phyloP scores from a whole-genome alignment of 2,888 invertebrate species.

The Graphium colonna region DNA sequence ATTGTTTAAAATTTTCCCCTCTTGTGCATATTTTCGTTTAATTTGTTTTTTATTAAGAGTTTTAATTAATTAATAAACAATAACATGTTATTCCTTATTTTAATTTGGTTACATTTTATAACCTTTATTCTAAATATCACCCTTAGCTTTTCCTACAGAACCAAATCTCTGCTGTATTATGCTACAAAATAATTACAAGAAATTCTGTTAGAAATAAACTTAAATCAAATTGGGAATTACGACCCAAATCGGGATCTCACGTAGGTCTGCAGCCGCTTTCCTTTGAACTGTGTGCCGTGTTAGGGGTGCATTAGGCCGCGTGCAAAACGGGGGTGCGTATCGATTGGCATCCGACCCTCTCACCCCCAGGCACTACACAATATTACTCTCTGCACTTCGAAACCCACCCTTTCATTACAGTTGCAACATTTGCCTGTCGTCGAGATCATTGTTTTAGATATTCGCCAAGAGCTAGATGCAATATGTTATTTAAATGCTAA shows the following conservation, averaged over 20 bases:
- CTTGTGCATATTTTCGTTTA: no score
- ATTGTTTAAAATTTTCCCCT: no score
- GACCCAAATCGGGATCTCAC: constrained; percentile 28
- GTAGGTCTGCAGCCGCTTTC: constrained; percentile 29
- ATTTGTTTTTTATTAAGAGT: no score
- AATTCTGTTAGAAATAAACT: not conserved
- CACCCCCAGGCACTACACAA: constrained; percentile 50
- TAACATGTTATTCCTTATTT: no score
- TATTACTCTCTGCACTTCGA: constrained; percentile 53
- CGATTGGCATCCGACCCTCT: constrained; percentile 58
- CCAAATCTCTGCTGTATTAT: no score
- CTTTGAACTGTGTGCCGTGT: constrained; percentile 34
- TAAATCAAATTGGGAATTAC: constrained; percentile 10
- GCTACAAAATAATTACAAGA: no score
- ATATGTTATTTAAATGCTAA: constrained; percentile 25
- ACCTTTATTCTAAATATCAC: no score
- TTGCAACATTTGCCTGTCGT: constrained; percentile 51
- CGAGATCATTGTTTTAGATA: constrained; percentile 52
- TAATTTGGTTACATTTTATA: no score
- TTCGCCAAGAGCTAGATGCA: constrained; percentile 7
- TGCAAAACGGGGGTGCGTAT: constrained; percentile 66
- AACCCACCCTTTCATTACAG: constrained; percentile 61
- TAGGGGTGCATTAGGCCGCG: constrained; percentile 67
- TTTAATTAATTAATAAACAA: no score
- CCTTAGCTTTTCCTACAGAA: no score